Conservation (phyloP, 1,140 invertebrate genomes). For the Chrysomallon squamiferum region DNA sequence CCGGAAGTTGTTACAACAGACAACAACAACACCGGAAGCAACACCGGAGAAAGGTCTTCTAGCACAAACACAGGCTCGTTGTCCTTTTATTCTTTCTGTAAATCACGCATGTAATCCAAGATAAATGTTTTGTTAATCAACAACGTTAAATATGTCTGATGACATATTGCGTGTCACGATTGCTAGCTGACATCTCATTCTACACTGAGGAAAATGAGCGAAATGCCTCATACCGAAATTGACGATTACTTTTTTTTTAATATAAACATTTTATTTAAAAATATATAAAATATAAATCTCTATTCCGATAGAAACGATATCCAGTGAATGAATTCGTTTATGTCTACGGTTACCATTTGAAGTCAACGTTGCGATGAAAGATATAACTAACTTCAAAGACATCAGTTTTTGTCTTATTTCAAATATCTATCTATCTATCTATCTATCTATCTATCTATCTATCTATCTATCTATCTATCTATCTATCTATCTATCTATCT, state of each 20-base stretch:
- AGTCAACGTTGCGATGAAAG: no score
- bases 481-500: no score
- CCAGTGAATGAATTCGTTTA: no score
- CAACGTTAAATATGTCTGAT: not conserved
- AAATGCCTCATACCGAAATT: not conserved
- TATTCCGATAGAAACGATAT: no score
- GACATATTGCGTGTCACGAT: not conserved
- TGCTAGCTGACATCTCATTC: not conserved
- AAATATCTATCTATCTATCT: no score
- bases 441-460: no score
- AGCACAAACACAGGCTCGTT: constrained; percentile 36
- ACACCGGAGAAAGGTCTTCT: constrained; percentile 36
- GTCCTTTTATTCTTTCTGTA: not conserved
- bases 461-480: no score
- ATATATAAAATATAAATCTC: no score
- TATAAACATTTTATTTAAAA: no score
- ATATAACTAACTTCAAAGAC: no score
- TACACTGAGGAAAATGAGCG: not conserved
- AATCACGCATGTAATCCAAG: not conserved
- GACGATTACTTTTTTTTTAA: not conserved
- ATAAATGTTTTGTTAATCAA: not conserved
- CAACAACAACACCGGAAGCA: constrained; percentile 15
- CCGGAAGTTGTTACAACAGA: constrained; percentile 43
- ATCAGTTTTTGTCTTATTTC: no score
- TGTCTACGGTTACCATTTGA: no score